Percentiles rank a stretch among this genome's conserved stretches.
phyloP scores from a whole-genome alignment of 2,888 invertebrate genomes.

The Oxyscelio sp. region DNA sequence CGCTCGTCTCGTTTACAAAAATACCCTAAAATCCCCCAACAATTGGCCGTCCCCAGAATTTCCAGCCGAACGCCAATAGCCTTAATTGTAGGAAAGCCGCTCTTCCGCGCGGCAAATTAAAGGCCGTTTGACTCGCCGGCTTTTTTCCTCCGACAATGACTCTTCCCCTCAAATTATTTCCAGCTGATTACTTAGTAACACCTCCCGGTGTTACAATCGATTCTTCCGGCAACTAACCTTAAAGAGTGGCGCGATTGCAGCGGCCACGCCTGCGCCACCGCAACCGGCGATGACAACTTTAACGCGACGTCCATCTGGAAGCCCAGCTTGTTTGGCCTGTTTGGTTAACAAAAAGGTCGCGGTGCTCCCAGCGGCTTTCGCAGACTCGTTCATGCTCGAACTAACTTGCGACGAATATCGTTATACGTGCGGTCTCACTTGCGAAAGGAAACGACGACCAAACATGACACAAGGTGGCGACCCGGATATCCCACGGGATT shows the following conservation, averaged over 20 bases:
- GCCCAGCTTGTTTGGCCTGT: constrained; percentile 78
- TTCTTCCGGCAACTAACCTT: constrained; percentile 80
- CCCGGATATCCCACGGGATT: constrained; percentile 58
- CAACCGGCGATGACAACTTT: constrained; percentile 85
- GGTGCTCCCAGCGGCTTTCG: constrained; percentile 77
- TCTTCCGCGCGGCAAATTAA: constrained; percentile 35
- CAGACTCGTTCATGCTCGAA: constrained; percentile 67
- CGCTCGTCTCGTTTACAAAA: not conserved
- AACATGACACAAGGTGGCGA: constrained; percentile 64
- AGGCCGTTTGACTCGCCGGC: not conserved
- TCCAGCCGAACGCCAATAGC: constrained; percentile 11
- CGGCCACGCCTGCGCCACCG: constrained; percentile 83
- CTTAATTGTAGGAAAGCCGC: constrained; percentile 3
- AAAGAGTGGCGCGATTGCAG: constrained; percentile 82
- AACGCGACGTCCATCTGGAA: constrained; percentile 80
- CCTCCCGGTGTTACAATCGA: constrained; percentile 28
- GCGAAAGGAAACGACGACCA: constrained; percentile 42
- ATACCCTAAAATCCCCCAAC: constrained; percentile 1
- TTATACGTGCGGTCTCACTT: constrained; percentile 59
- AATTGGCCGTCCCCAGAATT: constrained; percentile 7
- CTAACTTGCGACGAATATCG: constrained; percentile 66
- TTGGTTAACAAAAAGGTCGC: constrained; percentile 82
- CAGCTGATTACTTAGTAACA: constrained; percentile 56
- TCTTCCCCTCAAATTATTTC: constrained; percentile 34
- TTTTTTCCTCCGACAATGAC: constrained; percentile 26